Evolutionary conservation across 1,140 invertebrate species (phyloP).

Genomic region (Odontomachus brunneus): DNA sequence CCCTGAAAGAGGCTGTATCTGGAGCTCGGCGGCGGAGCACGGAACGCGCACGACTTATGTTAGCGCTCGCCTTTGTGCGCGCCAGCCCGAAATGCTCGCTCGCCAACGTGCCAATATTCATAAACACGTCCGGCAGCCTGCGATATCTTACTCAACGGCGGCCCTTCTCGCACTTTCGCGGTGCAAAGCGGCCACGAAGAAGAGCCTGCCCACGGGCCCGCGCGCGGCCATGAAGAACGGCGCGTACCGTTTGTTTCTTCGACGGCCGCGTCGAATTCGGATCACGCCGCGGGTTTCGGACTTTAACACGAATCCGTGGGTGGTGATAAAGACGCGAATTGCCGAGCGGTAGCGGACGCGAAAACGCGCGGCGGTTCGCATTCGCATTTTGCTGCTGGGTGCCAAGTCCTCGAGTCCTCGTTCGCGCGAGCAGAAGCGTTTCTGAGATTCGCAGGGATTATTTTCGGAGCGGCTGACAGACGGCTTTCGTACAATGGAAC

Average conservation of each 20-base stretch:
- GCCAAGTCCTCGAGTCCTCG: neutral
- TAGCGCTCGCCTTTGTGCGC: slow-evolving; percentile 52
- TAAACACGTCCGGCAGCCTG: slow-evolving; percentile 69
- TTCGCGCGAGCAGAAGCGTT: slow-evolving; percentile 19
- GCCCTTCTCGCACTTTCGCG: slow-evolving; percentile 22
- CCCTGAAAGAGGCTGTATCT: neutral
- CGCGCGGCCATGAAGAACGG: neutral
- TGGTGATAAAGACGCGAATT: slow-evolving; percentile 50
- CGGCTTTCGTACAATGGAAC: slow-evolving; percentile 12
- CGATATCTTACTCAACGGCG: slow-evolving; percentile 69
- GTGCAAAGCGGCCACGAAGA: slow-evolving; percentile 12
- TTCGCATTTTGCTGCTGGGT: neutral
- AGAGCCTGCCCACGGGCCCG: slow-evolving; percentile 9
- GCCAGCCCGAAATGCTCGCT: slow-evolving; percentile 59
- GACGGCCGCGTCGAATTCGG: slow-evolving; percentile 51
- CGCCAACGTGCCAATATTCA: slow-evolving; percentile 72
- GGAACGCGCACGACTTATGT: slow-evolving; percentile 58
- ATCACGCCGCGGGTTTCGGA: slow-evolving; percentile 28
- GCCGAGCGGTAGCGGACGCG: slow-evolving; percentile 16
- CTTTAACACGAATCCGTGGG: slow-evolving; percentile 16
- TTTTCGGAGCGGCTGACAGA: slow-evolving; percentile 26
- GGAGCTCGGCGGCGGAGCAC: slow-evolving; percentile 17
- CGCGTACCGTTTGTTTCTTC: slow-evolving; percentile 51
- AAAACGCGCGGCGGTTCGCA: neutral
- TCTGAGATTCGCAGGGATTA: slow-evolving; percentile 13